Base-by-base conservation (phyloP, 2,797 vertebrate genomes). In the Leuciscus waleckii region DNA sequence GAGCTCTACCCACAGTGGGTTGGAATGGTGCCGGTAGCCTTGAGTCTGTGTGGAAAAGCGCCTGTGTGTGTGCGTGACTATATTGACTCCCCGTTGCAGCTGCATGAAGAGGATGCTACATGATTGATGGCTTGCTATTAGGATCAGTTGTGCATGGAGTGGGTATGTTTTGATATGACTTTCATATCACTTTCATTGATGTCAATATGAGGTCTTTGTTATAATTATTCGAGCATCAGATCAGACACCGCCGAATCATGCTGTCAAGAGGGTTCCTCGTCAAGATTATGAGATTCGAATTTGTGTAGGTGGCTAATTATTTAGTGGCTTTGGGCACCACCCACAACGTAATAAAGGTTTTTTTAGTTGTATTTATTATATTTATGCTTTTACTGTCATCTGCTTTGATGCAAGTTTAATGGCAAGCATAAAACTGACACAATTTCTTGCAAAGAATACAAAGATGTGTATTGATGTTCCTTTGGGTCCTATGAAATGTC, bases 121-220 rank as follows among this genome's bases (percentile, higher is more conserved):
- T 85, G 83, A 79, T 79, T 85, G 83, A 85, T 79, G 83, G 29
- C 67, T 73, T 26, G 68, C 77, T 85, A 43, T 73, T 39, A 63
- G 77, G 77, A 85, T 73, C 67, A 74, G 83, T 73, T 80, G 77
- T 73, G 77, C 84, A 29, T 80, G 54, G 54, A 85, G 76, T 65
- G 68, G 76, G 83, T 85, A 85, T 80, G 77, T 85, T 79, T 79
- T 35, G n/a, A 61, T 84, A 73, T 85, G 84, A 85, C 84, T 85
- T 85, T 85, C 83, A 73, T 85, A 85, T 85, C 77, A 79, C 76
- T 85, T 74, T 67, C 77, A 80, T 65, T 73, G 84, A 80, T 80
- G 84, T 80, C 84, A 73, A 80, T 74, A 79, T 80, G 76, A 85
- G 77, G 77, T 85, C 76, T 85, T 79, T 85, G 76, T 71, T 85